A percentile compares a stretch with the other conserved stretches of the same genome.
Evolutionary conservation across 2,113 vertebrate species (phyloP).

Genomic region (Cathartes aura): DNA sequence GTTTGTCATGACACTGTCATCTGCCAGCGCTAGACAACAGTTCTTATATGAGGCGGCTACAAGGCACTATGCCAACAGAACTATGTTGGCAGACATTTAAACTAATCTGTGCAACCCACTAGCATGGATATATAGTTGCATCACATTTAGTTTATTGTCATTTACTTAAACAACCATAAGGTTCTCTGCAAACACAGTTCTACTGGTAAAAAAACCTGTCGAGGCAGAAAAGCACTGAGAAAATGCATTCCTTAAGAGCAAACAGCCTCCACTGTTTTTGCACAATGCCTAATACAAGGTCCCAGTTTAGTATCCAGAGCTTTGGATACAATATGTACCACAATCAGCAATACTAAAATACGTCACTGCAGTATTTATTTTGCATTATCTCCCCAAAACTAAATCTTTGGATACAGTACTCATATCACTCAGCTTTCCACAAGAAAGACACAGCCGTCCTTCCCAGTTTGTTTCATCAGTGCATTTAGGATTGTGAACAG

Average conservation of each 20-base stretch:
- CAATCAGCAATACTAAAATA: background rate
- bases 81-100: background rate
- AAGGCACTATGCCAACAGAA: background rate
- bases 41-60: background rate
- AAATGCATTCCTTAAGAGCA: background rate
- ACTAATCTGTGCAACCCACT: background rate
- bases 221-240: background rate
- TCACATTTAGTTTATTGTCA: background rate
- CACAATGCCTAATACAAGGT: background rate
- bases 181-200: background rate
- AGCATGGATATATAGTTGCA: background rate
- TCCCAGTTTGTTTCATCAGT: background rate
- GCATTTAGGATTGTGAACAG: background rate
- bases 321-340: background rate
- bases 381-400: background rate
- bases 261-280: background rate
- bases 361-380: background rate
- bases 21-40: conserved; percentile 29
- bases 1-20: background rate
- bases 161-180: background rate
- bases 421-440: background rate
- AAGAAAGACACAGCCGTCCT: background rate
- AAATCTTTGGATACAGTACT: background rate
- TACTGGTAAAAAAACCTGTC: background rate
- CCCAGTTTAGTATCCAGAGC: background rate